A percentile compares a stretch with the other conserved stretches of the same genome.
Conservation (phyloP, 2,888 invertebrate species). For the Lutraria lutraria region DNA sequence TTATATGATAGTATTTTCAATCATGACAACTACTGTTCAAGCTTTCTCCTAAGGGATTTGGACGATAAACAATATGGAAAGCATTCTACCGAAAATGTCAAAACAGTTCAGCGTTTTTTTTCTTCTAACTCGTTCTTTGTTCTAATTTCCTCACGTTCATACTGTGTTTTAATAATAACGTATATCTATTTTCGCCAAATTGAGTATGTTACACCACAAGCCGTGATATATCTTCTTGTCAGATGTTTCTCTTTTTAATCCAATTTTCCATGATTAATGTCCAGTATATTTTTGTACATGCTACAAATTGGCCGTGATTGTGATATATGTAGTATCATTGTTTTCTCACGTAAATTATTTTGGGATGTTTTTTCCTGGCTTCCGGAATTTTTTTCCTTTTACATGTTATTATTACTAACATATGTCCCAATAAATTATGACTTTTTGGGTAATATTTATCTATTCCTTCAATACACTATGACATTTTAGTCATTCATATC, state of each 20-base stretch:
- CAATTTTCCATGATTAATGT: conserved; percentile 22
- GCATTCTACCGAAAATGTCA: background rate
- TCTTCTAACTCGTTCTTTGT: background rate
- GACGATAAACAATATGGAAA: background rate
- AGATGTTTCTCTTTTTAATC: conserved; percentile 1
- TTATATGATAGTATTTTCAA: conserved; percentile 10
- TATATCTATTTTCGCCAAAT: background rate
- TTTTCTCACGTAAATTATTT: background rate
- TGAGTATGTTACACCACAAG: background rate
- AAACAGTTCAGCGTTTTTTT: background rate
- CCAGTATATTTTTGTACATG: background rate
- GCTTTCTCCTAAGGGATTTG: background rate
- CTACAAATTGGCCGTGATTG: conserved; percentile 13
- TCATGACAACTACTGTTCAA: conserved; percentile 13
- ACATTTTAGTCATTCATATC: too few species aligned
- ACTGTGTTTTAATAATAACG: background rate
- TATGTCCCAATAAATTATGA: too few species aligned
- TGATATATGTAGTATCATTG: background rate
- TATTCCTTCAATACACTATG: too few species aligned
- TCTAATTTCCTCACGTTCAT: background rate
- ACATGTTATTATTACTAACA: too few species aligned
- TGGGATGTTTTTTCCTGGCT: too few species aligned
- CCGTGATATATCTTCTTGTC: conserved; percentile 2
- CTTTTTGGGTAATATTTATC: too few species aligned
- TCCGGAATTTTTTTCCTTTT: too few species aligned